phyloP scores from a whole-genome alignment of 2,888 invertebrate genomes.

The Cataglyphis rosenhaueri region DNA sequence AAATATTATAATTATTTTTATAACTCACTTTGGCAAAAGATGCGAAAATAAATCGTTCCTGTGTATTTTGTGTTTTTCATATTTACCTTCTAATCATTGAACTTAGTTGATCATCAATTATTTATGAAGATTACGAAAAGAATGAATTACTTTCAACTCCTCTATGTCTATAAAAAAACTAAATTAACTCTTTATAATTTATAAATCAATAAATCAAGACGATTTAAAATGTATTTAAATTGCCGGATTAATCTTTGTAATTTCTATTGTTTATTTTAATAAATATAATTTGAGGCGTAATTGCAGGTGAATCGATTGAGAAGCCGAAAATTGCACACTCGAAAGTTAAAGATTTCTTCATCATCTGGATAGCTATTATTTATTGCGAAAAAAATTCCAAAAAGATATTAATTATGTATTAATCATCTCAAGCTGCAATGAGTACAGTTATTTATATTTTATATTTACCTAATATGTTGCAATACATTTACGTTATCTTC shows the following conservation, averaged over 20 bases:
- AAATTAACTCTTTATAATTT: not conserved
- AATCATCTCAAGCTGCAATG: not conserved
- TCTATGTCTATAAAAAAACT: not conserved
- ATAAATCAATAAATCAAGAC: not conserved
- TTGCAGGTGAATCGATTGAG: not conserved
- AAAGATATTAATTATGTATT: not conserved
- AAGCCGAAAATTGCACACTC: not conserved
- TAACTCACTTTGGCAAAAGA: slow-evolving; percentile 31
- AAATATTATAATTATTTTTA: slow-evolving; percentile 39
- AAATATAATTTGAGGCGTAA: not conserved
- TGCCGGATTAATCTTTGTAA: not conserved
- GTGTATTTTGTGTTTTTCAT: slow-evolving; percentile 4
- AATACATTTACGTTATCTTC: not conserved
- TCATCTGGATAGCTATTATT: not conserved
- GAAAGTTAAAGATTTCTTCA: not conserved
- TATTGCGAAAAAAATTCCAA: no score
- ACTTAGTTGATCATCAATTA: not conserved
- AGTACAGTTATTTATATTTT: not conserved
- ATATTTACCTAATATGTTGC: not conserved
- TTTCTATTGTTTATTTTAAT: not conserved
- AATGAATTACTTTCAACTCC: not conserved
- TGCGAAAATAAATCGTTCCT: slow-evolving; percentile 35
- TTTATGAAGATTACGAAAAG: not conserved
- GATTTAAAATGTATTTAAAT: not conserved
- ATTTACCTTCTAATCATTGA: not conserved